Base-by-base conservation (phyloP, 2,113 vertebrate genomes). In the Xenus cinereus region DNA sequence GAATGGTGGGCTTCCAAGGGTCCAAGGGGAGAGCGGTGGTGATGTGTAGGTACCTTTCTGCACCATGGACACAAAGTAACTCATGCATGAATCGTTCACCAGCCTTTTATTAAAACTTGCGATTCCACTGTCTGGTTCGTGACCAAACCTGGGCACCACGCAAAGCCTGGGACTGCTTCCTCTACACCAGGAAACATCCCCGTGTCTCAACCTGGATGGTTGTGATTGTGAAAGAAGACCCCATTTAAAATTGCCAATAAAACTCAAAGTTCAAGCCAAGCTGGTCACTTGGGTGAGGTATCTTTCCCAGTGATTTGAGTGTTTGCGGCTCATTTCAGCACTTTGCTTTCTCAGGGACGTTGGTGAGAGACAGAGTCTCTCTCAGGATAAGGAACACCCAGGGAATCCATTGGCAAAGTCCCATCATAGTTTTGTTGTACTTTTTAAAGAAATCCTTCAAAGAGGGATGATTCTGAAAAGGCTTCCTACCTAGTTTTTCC, bases 161-260 rank as follows among this genome's bases (percentile, higher is more conserved):
- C 51, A 60, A 4, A 45, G 5, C 26, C 35, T 59, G n/a, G 22
- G 33, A 21, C 5, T 13, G 7, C 12, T 64, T 33, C 12, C 10
- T 50, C 27, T 9, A 5, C 2, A 0, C 21, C 43, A 18, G n/a
- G 26, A 30, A 43, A 33, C 0, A 2, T 59, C 32, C 7, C 30
- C 1, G 0, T 22, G 46, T 35, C 57, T 37, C 50, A 41, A 5
- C 46, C 14, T 41, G 46, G 27, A 7, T 19, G 13, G 33, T 1
- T 4, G 7, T 14, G n/a, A 9, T 53, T 20, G 32, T 7, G 27
- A 8, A 1, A 24, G 72, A 33, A 20, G 20, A 6, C 4, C 57
- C 24, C 3, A 0, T 10, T 17, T n/a, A 22, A 82, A 75, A 68
- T 33, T 79, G 24, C 7, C 37, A 59, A n/a, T 32, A 32, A 72